These are phyloP conservation scores for Synergus japonicus DNA, from an alignment of 2,888 invertebrate genomes.

Conservation along the genomic window DNA sequence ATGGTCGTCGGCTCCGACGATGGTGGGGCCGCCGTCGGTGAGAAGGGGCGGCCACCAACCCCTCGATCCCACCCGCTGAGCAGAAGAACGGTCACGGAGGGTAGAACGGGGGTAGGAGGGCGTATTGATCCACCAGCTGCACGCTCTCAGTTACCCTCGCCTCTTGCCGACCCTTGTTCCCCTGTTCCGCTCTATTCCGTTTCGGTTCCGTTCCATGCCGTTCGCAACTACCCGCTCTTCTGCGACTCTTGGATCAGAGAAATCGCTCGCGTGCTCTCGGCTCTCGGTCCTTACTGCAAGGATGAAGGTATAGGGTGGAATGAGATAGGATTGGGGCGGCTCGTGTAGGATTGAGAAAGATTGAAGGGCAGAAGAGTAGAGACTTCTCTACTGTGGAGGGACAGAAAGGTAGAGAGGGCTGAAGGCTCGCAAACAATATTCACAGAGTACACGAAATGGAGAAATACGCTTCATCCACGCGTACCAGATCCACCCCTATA, in stretches of 20 bases:
- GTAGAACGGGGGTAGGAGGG: constrained; percentile 63
- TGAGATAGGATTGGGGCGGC: background rate
- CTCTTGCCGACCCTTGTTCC: constrained; percentile 46
- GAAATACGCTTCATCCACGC: constrained; percentile 20
- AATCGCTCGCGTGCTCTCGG: constrained; percentile 70
- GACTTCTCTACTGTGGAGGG: background rate
- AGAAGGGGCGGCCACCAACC: constrained; percentile 54
- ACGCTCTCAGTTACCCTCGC: constrained; percentile 66
- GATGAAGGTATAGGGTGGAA: background rate
- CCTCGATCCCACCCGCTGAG: constrained; percentile 57
- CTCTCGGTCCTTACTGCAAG: too few species aligned
- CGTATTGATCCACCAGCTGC: constrained; percentile 76
- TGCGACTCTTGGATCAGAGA: constrained; percentile 24
- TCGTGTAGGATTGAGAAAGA: background rate
- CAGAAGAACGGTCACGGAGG: constrained; percentile 53
- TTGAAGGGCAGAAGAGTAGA: background rate
- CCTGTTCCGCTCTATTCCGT: constrained; percentile 24
- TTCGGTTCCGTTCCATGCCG: constrained; percentile 31
- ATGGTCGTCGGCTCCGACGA: constrained; percentile 52
- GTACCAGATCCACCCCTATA: background rate
- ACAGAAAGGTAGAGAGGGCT: background rate
- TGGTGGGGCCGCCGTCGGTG: constrained; percentile 52
- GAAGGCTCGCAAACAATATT: background rate
- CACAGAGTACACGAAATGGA: constrained; percentile 15
- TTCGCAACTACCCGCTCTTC: constrained; percentile 19